These are phyloP conservation scores for Potorous gilbertii DNA, from an alignment of 2,797 vertebrate species.

Conservation along the genomic window DNA sequence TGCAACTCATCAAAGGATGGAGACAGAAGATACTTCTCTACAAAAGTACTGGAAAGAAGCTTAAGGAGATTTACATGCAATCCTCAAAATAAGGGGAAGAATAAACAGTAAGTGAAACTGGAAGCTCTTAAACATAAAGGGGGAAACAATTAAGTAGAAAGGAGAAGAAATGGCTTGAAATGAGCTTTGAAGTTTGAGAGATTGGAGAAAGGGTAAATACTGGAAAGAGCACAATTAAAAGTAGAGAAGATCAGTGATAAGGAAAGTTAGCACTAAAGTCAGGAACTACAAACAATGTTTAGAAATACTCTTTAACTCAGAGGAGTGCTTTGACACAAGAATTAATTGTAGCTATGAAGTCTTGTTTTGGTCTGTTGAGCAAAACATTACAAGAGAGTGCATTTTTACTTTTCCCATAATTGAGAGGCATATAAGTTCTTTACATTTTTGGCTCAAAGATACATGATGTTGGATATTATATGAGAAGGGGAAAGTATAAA, in stretches of 20 bases:
- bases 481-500: not conserved
- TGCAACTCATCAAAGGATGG: not conserved
- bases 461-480: not conserved
- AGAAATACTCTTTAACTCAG: not conserved
- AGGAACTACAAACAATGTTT: not conserved
- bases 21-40: not conserved
- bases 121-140: not conserved
- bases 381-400: not conserved
- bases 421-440: not conserved
- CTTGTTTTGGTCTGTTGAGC: not conserved
- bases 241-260: not conserved
- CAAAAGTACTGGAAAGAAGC: not conserved
- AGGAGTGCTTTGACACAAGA: not conserved
- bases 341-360: not conserved
- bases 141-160: not conserved
- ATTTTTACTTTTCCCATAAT: slow-evolving; percentile 14
- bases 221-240: not conserved
- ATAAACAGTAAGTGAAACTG: slow-evolving; percentile 8
- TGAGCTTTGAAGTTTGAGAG: not conserved
- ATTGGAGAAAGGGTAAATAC: not conserved
- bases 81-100: not conserved
- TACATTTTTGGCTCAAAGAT: not conserved
- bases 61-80: not conserved
- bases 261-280: not conserved
- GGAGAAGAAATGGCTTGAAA: not conserved